Conservation (phyloP, 2,113 vertebrate species). For the Antechinus flavipes region DNA sequence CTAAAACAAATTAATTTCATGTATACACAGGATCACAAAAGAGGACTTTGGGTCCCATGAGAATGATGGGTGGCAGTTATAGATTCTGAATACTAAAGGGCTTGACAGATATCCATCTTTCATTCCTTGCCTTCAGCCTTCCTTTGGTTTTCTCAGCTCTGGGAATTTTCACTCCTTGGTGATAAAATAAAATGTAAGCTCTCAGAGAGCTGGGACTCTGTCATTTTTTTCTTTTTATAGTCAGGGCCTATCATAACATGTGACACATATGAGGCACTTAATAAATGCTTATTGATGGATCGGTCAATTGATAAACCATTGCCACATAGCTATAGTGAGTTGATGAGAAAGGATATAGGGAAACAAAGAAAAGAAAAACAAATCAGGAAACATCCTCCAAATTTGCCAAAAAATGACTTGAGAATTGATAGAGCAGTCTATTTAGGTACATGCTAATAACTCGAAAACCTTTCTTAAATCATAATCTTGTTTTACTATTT, state of each 20-base stretch:
- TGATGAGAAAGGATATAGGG: not conserved
- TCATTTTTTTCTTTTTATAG: not conserved
- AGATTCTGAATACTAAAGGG: not conserved
- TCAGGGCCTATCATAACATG: not conserved
- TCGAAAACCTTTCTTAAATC: constrained; percentile 29
- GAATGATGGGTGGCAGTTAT: not conserved
- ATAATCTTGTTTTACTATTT: constrained; percentile 32
- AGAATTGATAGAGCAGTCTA: not conserved
- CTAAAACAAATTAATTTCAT: constrained; percentile 9
- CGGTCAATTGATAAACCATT: not conserved
- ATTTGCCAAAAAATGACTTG: not conserved
- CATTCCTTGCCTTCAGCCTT: not conserved
- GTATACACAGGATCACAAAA: not conserved
- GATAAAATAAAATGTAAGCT: not conserved
- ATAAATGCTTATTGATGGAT: not conserved
- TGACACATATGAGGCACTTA: not conserved
- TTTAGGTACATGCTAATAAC: constrained; percentile 30
- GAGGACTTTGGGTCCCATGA: not conserved
- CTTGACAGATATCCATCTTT: not conserved
- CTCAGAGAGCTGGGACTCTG: not conserved
- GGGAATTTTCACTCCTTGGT: not conserved
- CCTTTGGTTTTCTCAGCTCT: not conserved
- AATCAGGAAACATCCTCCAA: not conserved
- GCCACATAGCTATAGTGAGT: not conserved
- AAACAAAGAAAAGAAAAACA: not conserved